Percentiles rank a stretch among this genome's conserved stretches.
Conservation (phyloP, 2,888 invertebrate species). For the Ferdinandea cuprea region DNA sequence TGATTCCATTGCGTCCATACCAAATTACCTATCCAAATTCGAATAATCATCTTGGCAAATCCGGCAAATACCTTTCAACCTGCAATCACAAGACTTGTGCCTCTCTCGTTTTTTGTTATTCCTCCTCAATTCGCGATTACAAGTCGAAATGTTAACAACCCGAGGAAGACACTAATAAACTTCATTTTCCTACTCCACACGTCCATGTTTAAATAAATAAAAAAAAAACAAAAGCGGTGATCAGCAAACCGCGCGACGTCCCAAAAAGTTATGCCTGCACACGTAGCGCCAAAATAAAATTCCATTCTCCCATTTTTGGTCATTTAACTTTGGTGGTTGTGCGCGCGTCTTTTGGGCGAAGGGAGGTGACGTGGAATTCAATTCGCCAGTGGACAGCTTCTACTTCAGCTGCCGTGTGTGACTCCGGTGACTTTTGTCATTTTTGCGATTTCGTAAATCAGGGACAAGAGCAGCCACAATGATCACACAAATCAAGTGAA, state of each 20-base stretch:
- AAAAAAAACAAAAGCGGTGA: conserved; percentile 29
- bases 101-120: background rate
- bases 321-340: conserved; percentile 53
- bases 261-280: conserved; percentile 54
- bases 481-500: conserved; percentile 70
- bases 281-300: conserved; percentile 73
- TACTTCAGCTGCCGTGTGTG: conserved; percentile 56
- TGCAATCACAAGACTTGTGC: background rate
- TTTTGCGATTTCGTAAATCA: conserved; percentile 74
- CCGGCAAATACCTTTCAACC: conserved; percentile 5
- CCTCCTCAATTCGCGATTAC: conserved; percentile 18
- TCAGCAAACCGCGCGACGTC: conserved; percentile 30
- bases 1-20: background rate
- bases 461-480: conserved; percentile 57
- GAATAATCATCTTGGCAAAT: conserved; percentile 15
- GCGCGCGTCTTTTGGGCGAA: conserved; percentile 4
- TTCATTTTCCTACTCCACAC: conserved; percentile 58
- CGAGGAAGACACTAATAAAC: conserved; percentile 68
- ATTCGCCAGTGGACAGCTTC: conserved; percentile 31
- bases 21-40: conserved; percentile 34
- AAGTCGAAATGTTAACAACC: conserved; percentile 63
- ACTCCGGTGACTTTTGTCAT: conserved; percentile 72
- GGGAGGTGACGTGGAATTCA: background rate
- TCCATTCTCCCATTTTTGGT: conserved; percentile 67
- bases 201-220: no score